Conservation (phyloP, 2,888 invertebrate species). For the Hoplodrina blanda region DNA sequence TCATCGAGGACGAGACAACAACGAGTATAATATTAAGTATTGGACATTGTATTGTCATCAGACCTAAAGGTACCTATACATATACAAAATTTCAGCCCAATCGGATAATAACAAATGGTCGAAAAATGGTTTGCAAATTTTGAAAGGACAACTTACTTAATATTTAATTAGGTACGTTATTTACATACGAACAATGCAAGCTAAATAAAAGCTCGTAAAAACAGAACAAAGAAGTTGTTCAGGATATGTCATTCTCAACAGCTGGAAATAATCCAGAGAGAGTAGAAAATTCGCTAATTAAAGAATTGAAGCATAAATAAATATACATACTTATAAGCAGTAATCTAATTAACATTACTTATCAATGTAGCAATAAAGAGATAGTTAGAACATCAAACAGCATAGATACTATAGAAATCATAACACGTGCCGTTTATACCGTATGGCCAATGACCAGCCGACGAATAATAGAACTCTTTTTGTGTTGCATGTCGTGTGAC, state of each 20-base stretch:
- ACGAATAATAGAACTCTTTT: constrained; percentile 36
- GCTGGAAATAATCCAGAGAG: background rate
- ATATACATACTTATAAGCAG: background rate
- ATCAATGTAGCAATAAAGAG: background rate
- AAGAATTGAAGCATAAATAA: background rate
- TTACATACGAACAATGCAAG: too few relatives aligned
- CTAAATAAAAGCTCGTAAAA: too few relatives aligned
- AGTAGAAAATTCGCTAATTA: background rate
- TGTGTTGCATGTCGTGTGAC: constrained; percentile 26
- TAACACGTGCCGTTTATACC: constrained; percentile 26
- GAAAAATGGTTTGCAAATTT: too few relatives aligned
- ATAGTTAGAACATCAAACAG: constrained; percentile 16
- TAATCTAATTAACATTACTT: background rate
- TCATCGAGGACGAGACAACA: too few relatives aligned
- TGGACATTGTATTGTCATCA: too few relatives aligned
- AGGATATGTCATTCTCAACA: background rate
- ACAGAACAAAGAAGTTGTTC: background rate
- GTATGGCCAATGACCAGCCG: constrained; percentile 23
- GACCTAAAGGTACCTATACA: too few relatives aligned
- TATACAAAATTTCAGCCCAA: too few relatives aligned
- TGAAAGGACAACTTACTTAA: too few relatives aligned
- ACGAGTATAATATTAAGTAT: too few relatives aligned
- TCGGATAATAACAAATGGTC: too few relatives aligned
- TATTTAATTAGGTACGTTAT: too few relatives aligned
- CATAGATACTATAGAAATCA: constrained; percentile 17